Conservation (phyloP, 2,888 invertebrate genomes). For the Clunio marinus region DNA sequence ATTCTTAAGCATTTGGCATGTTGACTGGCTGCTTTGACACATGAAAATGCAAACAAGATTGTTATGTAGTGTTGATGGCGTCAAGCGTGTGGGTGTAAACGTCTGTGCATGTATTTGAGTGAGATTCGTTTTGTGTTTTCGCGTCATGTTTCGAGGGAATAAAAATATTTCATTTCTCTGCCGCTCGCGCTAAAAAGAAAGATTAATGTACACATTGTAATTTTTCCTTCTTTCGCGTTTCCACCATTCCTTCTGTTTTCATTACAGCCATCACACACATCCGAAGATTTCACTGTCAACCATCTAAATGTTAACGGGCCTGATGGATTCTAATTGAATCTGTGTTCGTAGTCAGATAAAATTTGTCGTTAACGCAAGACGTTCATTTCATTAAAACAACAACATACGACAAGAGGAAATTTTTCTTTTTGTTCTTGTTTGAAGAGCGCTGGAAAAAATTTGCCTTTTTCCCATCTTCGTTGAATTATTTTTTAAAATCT, state of each 20-base stretch:
- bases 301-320: neutral
- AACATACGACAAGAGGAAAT: too few relatives aligned
- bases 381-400: neutral
- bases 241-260: neutral
- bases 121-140: too few relatives aligned
- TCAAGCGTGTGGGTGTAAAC: neutral
- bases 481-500: neutral
- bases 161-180: slow-evolving; percentile 1
- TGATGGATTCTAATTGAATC: slow-evolving; percentile 1
- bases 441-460: neutral
- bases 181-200: slow-evolving; percentile 2
- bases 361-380: neutral
- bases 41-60: neutral
- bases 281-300: neutral
- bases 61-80: neutral
- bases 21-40: neutral
- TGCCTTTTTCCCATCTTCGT: neutral
- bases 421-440: too few relatives aligned
- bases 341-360: neutral
- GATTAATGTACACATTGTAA: slow-evolving; percentile 1
- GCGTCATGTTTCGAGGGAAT: neutral
- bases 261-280: neutral
- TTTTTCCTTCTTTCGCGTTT: neutral
- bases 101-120: too few relatives aligned
- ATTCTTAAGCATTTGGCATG: neutral